These are phyloP conservation scores for Neotragus moschatus DNA, from an alignment of 2,113 vertebrate genomes.

Conservation along the genomic window DNA sequence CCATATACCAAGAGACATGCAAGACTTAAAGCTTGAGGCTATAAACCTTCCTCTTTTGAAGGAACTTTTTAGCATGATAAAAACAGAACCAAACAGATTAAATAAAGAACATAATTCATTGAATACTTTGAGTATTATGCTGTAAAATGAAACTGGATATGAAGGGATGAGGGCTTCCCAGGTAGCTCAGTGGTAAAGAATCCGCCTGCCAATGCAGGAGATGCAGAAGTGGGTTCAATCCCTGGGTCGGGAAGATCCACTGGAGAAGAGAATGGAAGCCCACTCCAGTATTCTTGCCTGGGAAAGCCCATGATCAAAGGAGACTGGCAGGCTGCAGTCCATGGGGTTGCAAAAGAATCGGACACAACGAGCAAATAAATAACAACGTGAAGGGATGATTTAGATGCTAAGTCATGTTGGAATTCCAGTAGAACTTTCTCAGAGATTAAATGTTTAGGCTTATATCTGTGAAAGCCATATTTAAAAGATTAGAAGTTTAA, in stretches of 20 bases:
- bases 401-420: slow-evolving; percentile 42
- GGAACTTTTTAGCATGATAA: slow-evolving; percentile 65
- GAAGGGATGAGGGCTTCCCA: slow-evolving; percentile 54
- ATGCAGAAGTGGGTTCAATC: background rate
- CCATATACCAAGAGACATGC: fast-evolving
- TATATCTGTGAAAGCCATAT: slow-evolving; percentile 59
- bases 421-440: slow-evolving; percentile 67
- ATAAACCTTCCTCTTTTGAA: background rate
- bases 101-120: slow-evolving; percentile 66
- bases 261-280: background rate
- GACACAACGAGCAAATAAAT: background rate
- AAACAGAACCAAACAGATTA: slow-evolving; percentile 68
- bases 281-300: background rate
- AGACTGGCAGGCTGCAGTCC: background rate
- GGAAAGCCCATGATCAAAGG: background rate
- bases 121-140: slow-evolving; percentile 69
- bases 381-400: slow-evolving; percentile 62
- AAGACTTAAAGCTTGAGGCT: background rate
- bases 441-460: slow-evolving; percentile 71
- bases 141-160: slow-evolving; percentile 61
- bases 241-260: background rate
- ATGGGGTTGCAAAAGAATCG: background rate
- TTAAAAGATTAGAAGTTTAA: slow-evolving; percentile 74
- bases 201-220: background rate
- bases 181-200: background rate